Conservation (phyloP, 2,888 invertebrate genomes). For the Cyaniris semiargus region DNA sequence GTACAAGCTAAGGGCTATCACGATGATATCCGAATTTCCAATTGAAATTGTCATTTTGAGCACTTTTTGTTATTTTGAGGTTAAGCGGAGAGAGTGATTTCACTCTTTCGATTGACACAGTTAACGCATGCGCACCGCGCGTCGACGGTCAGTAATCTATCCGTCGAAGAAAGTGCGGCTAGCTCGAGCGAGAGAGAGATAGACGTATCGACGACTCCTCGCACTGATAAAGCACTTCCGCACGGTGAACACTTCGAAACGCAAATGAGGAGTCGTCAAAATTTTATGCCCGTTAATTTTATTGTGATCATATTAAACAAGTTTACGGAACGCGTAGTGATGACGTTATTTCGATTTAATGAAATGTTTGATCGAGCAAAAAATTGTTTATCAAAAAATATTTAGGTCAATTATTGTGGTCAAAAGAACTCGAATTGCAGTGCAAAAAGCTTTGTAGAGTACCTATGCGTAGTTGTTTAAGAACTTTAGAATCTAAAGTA, state of each 20-base stretch:
- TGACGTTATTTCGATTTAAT: not conserved
- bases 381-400: not conserved
- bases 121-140: conserved; percentile 69
- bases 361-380: not conserved
- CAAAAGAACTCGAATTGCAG: not conserved
- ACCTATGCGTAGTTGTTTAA: not conserved
- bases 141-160: conserved; percentile 15
- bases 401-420: not conserved
- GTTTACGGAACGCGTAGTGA: not conserved
- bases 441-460: not conserved
- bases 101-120: conserved; percentile 60
- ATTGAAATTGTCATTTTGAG: conserved; percentile 55
- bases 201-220: not conserved
- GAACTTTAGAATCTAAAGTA: too few species aligned
- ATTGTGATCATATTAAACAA: conserved; percentile 1
- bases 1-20: conserved; percentile 56
- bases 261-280: not conserved
- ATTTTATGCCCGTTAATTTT: not conserved
- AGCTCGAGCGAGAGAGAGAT: not conserved
- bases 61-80: conserved; percentile 47
- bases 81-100: conserved; percentile 53
- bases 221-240: conserved; percentile 25
- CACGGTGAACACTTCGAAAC: not conserved
- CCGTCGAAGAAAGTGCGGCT: conserved; percentile 22
- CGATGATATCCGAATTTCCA: conserved; percentile 72